These are phyloP conservation scores for Cydia fagiglandana DNA, from an alignment of 1,140 invertebrate species.

Conservation along the genomic window DNA sequence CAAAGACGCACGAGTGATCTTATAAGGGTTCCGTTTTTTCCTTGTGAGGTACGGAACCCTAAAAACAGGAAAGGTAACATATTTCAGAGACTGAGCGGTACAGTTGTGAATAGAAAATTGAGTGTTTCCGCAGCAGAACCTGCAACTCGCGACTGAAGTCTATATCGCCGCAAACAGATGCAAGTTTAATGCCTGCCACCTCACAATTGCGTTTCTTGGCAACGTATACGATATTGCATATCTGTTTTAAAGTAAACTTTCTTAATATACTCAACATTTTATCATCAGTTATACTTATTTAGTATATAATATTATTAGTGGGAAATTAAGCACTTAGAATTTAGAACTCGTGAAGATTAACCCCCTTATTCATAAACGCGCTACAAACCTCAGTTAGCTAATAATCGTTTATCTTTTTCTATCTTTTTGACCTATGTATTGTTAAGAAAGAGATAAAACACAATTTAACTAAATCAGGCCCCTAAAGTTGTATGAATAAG, in stretches of 20 bases:
- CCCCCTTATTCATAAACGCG: no score
- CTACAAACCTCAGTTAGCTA: no score
- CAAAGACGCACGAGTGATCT: no score
- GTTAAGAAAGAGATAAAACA: no score
- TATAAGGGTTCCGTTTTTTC: no score
- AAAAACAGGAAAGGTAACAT: not conserved
- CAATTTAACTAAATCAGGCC: no score
- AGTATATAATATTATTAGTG: not conserved
- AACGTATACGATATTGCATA: constrained; percentile 6
- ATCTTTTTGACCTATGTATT: no score
- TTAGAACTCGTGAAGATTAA: not conserved
- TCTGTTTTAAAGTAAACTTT: not conserved
- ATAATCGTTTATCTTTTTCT: no score
- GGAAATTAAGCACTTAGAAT: not conserved
- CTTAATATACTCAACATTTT: not conserved
- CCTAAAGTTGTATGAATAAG: no score
- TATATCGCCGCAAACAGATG: constrained; percentile 25
- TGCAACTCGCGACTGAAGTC: constrained; percentile 1
- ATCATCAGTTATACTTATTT: no score
- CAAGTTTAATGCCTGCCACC: constrained; percentile 20
- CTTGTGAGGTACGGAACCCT: no score
- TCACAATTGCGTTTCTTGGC: constrained; percentile 14
- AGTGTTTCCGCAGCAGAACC: not conserved
- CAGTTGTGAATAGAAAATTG: not conserved
- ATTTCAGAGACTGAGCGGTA: not conserved